Evolutionary conservation across 2,113 vertebrate species (phyloP).

Genomic region (Erythrocercus mccallii): DNA sequence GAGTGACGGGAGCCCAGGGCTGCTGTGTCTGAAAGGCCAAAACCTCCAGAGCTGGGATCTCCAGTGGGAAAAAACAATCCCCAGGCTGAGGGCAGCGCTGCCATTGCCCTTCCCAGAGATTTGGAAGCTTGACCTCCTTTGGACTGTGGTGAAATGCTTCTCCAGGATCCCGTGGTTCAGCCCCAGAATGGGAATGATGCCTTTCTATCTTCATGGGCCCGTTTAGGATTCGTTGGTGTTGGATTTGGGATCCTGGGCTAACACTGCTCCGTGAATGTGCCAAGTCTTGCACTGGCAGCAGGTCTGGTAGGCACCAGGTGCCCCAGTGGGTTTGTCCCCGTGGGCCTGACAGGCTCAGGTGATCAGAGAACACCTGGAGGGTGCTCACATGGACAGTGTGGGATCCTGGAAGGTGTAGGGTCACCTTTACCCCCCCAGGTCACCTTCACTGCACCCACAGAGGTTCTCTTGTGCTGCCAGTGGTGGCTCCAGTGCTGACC

Average conservation of each 20-base stretch:
- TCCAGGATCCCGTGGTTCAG: background rate
- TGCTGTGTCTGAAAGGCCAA: background rate
- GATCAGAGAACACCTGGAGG: background rate
- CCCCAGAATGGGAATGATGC: background rate
- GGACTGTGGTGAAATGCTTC: background rate
- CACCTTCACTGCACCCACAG: background rate
- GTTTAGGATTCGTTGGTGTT: background rate
- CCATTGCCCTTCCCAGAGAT: background rate
- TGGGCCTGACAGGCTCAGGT: background rate
- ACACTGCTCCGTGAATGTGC: background rate
- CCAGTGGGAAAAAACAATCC: background rate
- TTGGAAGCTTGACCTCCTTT: background rate
- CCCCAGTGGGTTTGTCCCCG: accelerated
- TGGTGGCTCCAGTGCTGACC: accelerated
- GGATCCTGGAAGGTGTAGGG: background rate
- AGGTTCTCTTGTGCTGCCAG: background rate
- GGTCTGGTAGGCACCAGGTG: background rate
- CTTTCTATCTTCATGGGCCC: accelerated
- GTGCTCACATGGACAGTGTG: background rate
- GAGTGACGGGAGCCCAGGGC: background rate
- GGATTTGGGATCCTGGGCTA: background rate
- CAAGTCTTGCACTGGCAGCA: background rate
- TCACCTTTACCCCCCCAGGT: background rate
- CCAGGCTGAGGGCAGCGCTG: background rate
- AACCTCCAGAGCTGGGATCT: background rate